phyloP scores from a whole-genome alignment of 2,888 invertebrate species.

The Limnephilus rhombicus region DNA sequence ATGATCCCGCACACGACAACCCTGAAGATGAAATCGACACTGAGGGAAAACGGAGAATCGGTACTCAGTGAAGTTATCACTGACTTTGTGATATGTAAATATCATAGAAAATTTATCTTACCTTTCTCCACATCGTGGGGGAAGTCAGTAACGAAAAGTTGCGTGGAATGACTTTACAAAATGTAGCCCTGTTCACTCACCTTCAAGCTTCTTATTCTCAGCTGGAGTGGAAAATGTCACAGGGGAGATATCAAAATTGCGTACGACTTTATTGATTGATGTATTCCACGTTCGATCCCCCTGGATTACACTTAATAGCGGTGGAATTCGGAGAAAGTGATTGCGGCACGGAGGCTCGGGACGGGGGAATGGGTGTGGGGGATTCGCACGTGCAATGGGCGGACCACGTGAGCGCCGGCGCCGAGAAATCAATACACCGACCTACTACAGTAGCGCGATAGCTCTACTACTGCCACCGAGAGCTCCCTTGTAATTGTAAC shows the following conservation, averaged over 20 bases:
- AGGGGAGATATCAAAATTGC: not conserved
- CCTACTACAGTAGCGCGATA: not conserved
- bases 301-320: not conserved
- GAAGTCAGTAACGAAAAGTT: not conserved
- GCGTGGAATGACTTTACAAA: not conserved
- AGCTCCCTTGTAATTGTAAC: not conserved
- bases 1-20: not conserved
- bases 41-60: no score
- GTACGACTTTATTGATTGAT: not conserved
- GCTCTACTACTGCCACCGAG: not conserved
- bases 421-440: conserved; percentile 54
- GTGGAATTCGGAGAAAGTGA: not conserved
- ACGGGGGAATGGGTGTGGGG: not conserved
- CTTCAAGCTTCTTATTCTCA: not conserved
- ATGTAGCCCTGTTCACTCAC: not conserved
- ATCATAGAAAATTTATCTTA: not conserved
- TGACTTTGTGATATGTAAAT: not conserved
- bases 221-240: not conserved
- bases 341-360: not conserved
- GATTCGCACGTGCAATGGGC: conserved; percentile 42
- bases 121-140: no score
- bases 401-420: conserved; percentile 51
- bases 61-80: not conserved
- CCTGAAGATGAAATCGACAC: not conserved
- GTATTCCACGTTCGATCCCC: not conserved